phyloP scores from a whole-genome alignment of 2,113 vertebrate genomes.

The Epinephelus lanceolatus region DNA sequence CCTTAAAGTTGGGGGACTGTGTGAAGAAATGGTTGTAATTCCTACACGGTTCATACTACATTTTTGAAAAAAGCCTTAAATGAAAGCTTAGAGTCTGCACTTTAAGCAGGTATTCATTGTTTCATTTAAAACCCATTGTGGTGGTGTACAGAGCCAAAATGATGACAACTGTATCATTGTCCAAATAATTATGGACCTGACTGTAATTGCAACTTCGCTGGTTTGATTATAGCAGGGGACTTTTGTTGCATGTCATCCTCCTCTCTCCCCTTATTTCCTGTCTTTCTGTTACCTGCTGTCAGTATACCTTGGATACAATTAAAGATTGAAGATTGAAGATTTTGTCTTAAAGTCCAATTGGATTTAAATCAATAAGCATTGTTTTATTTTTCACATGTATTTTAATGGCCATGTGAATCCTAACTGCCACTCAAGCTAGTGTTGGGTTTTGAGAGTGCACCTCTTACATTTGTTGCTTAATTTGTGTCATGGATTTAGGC shows the following conservation, averaged over 20 bases:
- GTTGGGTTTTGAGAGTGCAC: background rate
- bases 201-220: background rate
- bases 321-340: background rate
- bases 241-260: background rate
- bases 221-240: background rate
- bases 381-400: slow-evolving; percentile 1
- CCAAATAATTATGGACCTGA: no score
- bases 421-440: background rate
- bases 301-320: background rate
- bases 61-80: no score
- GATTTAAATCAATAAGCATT: background rate
- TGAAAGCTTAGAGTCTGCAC: no score
- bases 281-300: background rate
- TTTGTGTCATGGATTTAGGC: slow-evolving; percentile 80
- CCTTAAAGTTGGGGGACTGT: no score
- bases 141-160: no score
- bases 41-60: no score
- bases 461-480: background rate
- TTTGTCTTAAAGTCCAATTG: background rate
- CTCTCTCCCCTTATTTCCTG: background rate
- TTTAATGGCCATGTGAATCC: background rate
- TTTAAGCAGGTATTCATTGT: no score
- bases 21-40: no score
- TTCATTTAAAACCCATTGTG: no score
- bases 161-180: no score